Evolutionary conservation across 2,113 vertebrate species (phyloP), one percentile per base, ranked within the genome.

Genomic region (Oxygymnocypris stewartii): DNA sequence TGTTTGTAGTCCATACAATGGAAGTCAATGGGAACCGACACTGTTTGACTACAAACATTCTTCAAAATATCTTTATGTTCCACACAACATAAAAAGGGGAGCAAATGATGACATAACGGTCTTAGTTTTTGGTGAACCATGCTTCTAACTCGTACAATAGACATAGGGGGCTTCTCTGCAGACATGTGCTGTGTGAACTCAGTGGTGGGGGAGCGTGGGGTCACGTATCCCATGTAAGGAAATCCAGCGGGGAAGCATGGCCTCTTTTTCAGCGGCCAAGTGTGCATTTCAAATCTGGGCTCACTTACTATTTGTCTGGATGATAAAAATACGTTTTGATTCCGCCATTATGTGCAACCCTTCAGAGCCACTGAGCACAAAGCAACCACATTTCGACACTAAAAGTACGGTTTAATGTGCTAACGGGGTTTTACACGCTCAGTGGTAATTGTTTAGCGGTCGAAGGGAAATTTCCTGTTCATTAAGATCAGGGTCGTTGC

Each of bases 211-310:
- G 20, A 40, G 20, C 35, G 59, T 51, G 59, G 57, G 78, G 37
- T 44, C 79, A 63, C 4, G 37, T 37, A 7, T 11, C 44, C 81
- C 81, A 83, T 83, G 28, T 54, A 71, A 83, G 81, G 81, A 37
- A 2, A 71, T 71, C 35, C 10, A 11, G 79, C 13, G 25, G n/a
- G 59, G 13, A 28, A 65, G 31, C 78, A 80, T 28, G 59, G 7
- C n/a, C 79, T 65, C 44, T 23, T 31, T 31, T 47, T 16, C 57
- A 61, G 13, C 14, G 35, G 35, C 59, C 54, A 74, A 16, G 35
- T 3, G 42, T 1, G 18, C 44, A 10, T 6, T 79, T 79, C 10
- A 23, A 57, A 51, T 13, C 18, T 47, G n/a, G 44, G 9, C 51
- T 71, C 10, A 35, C 25, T 31, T 65, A 57, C 25, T 16, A 31